Evolutionary conservation across 2,113 vertebrate species (phyloP), one percentile per base, ranked within the genome.

Genomic region (Coturnix japonica): DNA sequence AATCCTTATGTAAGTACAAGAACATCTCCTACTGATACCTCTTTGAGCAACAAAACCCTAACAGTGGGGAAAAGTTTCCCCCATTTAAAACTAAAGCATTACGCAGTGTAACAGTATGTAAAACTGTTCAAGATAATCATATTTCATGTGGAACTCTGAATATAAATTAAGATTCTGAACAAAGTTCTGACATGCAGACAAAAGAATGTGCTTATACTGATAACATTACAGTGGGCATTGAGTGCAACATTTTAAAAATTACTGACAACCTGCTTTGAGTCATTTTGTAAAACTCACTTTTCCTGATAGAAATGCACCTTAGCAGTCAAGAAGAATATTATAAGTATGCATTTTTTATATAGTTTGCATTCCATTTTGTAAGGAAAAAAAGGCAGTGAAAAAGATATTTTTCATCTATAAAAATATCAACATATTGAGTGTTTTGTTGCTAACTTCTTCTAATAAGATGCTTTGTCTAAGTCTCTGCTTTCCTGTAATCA

Each of bases 401-500:
- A 73, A 70, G 31, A 59, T 28, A 61, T 76, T 44, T 76, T 3
- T 61, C 56, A 82, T 28, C 26, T 53, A 39, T 60, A 67, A 70
- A 28, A 15, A 17, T 23, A 54, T 13, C 33, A 54, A 4, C 51
- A 19, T 66, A 41, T 14, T 14, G 54, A 63, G 13, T 0, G 0
- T 71, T 93, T 51, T 74, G 37, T 74, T 83, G 30, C 33, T 91
- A n/a, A n/a, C 39, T 13, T 17, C 28, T 54, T 78, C 10, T 39
- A 75, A 74, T 33, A 77, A 66, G 44, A 8, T 78, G 61, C n/a
- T 78, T 91, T 84, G 21, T 41, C 39, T 51, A 59, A 2, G 7
- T 56, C 14, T 70, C 33, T 89, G n/a, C 25, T 85, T 79, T 87
- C 57, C 44, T 75, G 26, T 84, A 91, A 89, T 75, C 66, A 84